Base-by-base conservation (phyloP, 2,113 vertebrate species). In the Uria aalge region DNA sequence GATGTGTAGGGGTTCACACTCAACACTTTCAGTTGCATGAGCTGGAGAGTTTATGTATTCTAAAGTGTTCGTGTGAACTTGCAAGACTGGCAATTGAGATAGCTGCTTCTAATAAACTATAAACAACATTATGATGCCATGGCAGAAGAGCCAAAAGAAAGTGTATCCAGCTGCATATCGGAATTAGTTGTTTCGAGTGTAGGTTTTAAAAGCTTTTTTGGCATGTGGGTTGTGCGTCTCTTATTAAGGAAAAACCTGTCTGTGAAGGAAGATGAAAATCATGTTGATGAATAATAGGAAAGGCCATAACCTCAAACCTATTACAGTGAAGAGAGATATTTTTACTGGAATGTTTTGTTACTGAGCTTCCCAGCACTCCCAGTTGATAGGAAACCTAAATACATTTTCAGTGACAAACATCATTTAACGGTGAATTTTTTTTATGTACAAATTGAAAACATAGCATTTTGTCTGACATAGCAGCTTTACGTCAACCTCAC, bases 141-240 rank as follows among this genome's bases (percentile, higher is more conserved):
- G 3, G 68, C 64, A 88, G 18, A 18, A 50, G 85, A 86, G 82
- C 85, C 92, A 89, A 38, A 48, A 8, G 30, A 6, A 75, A 57
- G 57, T 2, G 19, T 36, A 68, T 75, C 64, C 92, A 91, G 94
- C 91, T 81, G 83, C 80, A 30, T 2, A 3, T 43, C 40, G 80
- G 56, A 48, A 60, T 29, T 34, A 34, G 52, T 14, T 64, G 73
- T n/a, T 72, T 72, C 48, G 18, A 56, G 23, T 23, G 57, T 9
- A 91, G 85, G 5, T 60, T 96, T 92, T 95, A 97, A 96, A 95
- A 97, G 96, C 91, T 92, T 97, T 97, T 95, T 95, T 97, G 97
- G 97, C 97, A 66, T 15, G 26, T 4, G 20, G 41, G 5, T 34
- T 60, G 20, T 72, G 43, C 7, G 2, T 66, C 12, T 47, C 53